phyloP scores from a whole-genome alignment of 2,888 invertebrate species.

The Cryptocephalus primarius region DNA sequence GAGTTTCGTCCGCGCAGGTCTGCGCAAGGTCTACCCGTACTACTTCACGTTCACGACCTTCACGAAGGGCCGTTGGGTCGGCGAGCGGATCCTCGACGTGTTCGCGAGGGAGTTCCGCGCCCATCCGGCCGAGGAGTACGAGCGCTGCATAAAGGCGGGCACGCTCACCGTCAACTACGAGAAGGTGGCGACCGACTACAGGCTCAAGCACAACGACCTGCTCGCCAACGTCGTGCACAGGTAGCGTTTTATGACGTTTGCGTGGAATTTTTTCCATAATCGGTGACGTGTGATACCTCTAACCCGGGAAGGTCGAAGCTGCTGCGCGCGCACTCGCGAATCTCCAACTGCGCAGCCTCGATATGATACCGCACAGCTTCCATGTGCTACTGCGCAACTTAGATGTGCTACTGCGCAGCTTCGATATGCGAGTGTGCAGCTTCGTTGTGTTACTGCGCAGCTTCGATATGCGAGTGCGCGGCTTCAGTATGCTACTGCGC shows the following conservation, averaged over 20 bases:
- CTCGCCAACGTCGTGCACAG: conserved; percentile 91
- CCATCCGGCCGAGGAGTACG: conserved; percentile 88
- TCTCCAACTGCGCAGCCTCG: too few relatives aligned
- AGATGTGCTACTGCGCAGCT: too few relatives aligned
- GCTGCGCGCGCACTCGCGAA: too few relatives aligned
- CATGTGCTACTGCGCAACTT: too few relatives aligned
- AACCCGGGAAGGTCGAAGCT: too few relatives aligned
- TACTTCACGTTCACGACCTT: conserved; percentile 94
- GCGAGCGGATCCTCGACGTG: conserved; percentile 84
- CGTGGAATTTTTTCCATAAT: too few relatives aligned
- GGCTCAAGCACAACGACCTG: conserved; percentile 85
- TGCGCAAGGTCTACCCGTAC: conserved; percentile 94
- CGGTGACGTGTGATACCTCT: too few relatives aligned
- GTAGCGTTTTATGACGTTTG: conserved; percentile 49
- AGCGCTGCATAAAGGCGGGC: conserved; percentile 81
- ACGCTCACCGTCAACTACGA: conserved; percentile 91
- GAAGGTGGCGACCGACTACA: conserved; percentile 81
- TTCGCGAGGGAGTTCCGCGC: conserved; percentile 88
- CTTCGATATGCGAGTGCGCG: too few relatives aligned
- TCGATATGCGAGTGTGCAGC: too few relatives aligned
- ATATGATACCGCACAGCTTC: too few relatives aligned
- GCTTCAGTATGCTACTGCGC: too few relatives aligned
- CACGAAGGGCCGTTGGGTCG: conserved; percentile 94
- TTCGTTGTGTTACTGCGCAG: too few relatives aligned
- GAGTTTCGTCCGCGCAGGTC: conserved; percentile 46